Base-by-base conservation (phyloP, 2,888 invertebrate species). In the Zygogramma bicolorata region DNA sequence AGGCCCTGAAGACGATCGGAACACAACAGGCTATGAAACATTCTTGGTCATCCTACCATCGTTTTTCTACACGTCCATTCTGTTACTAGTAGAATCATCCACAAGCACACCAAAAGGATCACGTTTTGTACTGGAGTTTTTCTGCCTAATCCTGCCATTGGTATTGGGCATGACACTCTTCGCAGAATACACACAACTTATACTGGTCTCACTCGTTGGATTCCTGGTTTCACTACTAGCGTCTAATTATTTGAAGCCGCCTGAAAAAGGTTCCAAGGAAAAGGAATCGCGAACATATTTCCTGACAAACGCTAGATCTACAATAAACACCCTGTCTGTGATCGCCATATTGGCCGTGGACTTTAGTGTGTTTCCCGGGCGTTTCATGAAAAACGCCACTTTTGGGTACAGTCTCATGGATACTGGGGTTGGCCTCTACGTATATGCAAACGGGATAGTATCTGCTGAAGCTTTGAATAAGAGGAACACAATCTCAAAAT, bases 351-450 rank as follows among this genome's bases (percentile, higher is more conserved):
- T 99, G 70, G 99, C 97, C 0, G 97, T 99, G 0, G 99, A 99
- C 87, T 99, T 99, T 84, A 88, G 88, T 59, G 88, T 93, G 63
- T 99, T 97, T 85, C 98, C 98, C 0, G 88, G 94, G 58, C 88
- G 92, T 79, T 94, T 95, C 85, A 94, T 95, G 0, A 99, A 99
- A 88, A 96, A 96, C 0, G 94, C 95, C 83, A 90, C 87, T 0
- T 95, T 90, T 88, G 98, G 98, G 0, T 94, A 92, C 81, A 93
- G 96, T 84, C 85, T 97, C 27, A 99, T 99, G 99, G 99, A 99
- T 84, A 91, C 94, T 8, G 99, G 99, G 8, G 98, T 98, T 3
- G 98, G 97, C 0, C 86, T 95, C 18, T 99, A 94, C 88, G 90
- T 97, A 6, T 88, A 94, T 38, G 90, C 94, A 22, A 96, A 96